Conservation (phyloP, 2,113 vertebrate genomes). For the Microcebus lehilahytsara region DNA sequence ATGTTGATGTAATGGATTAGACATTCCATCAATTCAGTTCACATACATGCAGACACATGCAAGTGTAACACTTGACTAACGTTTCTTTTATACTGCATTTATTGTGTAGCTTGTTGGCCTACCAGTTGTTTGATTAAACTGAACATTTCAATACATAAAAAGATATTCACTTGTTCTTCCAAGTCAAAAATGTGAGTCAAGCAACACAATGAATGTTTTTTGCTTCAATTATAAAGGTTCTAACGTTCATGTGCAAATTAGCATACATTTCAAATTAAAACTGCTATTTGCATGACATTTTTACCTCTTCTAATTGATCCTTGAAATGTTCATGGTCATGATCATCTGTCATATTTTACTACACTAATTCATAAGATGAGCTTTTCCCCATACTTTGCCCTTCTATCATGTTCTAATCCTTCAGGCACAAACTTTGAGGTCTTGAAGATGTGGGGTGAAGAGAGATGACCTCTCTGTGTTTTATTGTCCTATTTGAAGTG, state of each 20-base stretch:
- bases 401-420: not conserved
- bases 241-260: not conserved
- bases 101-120: not conserved
- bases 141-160: not conserved
- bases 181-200: not conserved
- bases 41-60: not conserved
- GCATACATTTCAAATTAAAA: not conserved
- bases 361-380: not conserved
- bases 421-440: not conserved
- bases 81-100: conserved; percentile 11
- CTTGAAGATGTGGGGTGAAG: not conserved
- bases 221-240: not conserved
- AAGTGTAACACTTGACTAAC: not conserved
- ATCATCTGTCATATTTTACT: not conserved
- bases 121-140: not conserved
- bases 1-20: not conserved
- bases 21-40: not conserved
- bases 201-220: not conserved
- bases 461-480: not conserved
- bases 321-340: not conserved
- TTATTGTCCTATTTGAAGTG: not conserved
- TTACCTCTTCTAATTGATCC: not conserved
- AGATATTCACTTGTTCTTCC: not conserved
- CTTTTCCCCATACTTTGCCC: not conserved
- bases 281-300: not conserved